These are phyloP conservation scores for Cossypha heuglini DNA, from an alignment of 2,797 vertebrate species.

Conservation along the genomic window DNA sequence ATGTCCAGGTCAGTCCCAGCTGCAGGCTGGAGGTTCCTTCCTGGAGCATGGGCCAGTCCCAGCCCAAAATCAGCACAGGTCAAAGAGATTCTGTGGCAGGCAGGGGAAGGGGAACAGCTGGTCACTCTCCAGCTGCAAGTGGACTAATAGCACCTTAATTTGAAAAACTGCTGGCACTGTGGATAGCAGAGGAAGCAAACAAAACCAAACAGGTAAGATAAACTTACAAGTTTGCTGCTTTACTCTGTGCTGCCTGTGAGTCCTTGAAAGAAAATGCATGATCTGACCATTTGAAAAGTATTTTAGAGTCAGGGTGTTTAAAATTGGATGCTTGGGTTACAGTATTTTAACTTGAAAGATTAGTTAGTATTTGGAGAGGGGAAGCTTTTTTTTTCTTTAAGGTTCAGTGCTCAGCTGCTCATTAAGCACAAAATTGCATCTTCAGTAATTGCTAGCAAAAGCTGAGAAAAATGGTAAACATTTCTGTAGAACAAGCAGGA, in stretches of 20 bases:
- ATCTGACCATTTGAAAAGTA: neutral
- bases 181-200: neutral
- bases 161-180: neutral
- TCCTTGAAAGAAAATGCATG: neutral
- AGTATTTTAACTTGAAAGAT: slow-evolving; percentile 11
- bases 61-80: neutral
- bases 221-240: neutral
- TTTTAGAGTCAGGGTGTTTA: neutral
- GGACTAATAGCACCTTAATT: neutral
- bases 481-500: neutral
- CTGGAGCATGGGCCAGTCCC: accelerated
- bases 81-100: accelerated
- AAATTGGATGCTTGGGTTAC: neutral
- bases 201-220: neutral
- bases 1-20: accelerated
- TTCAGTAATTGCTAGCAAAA: slow-evolving; percentile 41
- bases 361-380: slow-evolving; percentile 34
- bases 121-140: neutral
- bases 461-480: slow-evolving; percentile 1
- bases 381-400: neutral
- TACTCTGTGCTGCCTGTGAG: neutral
- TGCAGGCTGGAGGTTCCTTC: neutral
- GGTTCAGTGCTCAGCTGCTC: slow-evolving; percentile 9
- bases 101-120: neutral
- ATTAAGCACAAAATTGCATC: slow-evolving; percentile 46